These are phyloP conservation scores for Philopotamus ludificatus DNA, from an alignment of 1,140 invertebrate species.

Conservation along the genomic window DNA sequence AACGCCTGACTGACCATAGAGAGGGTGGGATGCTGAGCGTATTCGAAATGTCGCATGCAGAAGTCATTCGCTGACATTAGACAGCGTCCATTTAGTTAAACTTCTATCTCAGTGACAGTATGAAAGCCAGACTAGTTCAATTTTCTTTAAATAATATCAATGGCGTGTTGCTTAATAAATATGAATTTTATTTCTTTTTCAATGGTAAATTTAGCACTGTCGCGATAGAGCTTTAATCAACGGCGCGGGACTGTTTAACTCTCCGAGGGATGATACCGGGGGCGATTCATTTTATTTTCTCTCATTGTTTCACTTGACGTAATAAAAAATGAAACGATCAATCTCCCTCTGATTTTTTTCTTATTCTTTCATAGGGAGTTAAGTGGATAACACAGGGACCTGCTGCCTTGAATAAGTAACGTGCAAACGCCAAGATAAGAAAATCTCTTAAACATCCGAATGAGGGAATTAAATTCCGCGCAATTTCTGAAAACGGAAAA, in stretches of 20 bases:
- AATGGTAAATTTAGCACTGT: conserved; percentile 18
- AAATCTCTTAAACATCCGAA: conserved; percentile 14
- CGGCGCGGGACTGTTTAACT: conserved; percentile 21
- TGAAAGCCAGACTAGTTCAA: too few relatives aligned
- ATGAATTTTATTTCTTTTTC: not conserved
- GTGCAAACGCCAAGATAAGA: conserved; percentile 35
- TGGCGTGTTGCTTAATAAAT: not conserved
- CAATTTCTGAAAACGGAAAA: too few relatives aligned
- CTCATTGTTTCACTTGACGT: conserved; percentile 41
- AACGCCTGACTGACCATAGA: too few relatives aligned
- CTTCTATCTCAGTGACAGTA: too few relatives aligned
- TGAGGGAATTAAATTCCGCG: conserved; percentile 27
- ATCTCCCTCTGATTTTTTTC: conserved; percentile 40
- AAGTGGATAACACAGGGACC: conserved; percentile 38
- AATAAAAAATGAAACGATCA: conserved; percentile 42
- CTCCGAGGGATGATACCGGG: conserved; percentile 13
- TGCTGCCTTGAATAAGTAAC: conserved; percentile 34
- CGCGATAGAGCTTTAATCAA: conserved; percentile 36
- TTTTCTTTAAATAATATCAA: too few relatives aligned
- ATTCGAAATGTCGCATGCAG: conserved; percentile 13
- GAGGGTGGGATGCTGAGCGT: not conserved
- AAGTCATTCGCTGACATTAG: not conserved
- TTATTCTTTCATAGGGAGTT: conserved; percentile 39
- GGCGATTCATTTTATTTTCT: conserved; percentile 41
- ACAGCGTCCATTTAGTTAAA: conserved; percentile 9